Conservation (phyloP, 2,797 vertebrate genomes). For the Apodemus agrarius region DNA sequence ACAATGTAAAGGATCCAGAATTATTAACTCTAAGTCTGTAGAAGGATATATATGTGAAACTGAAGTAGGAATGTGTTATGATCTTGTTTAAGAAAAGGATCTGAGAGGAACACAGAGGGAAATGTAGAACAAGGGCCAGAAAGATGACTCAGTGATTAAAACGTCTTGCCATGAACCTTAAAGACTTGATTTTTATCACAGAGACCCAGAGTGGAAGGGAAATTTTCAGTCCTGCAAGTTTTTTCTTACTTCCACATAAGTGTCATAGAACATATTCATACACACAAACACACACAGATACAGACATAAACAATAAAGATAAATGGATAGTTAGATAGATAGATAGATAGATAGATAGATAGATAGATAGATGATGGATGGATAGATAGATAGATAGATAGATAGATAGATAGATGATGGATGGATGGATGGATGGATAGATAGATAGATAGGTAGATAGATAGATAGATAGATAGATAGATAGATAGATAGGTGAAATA, state of each 20-base stretch:
- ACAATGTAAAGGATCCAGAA: not conserved
- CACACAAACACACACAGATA: not conserved
- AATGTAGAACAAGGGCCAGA: not conserved
- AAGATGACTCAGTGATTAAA: not conserved
- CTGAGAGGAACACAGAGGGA: not conserved
- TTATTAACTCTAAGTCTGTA: not conserved
- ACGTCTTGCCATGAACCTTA: not conserved
- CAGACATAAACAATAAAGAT: not conserved
- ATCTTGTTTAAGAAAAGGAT: not conserved
- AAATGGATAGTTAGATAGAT: not conserved
- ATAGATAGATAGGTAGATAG: not conserved
- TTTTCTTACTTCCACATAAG: not conserved
- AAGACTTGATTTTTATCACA: not conserved
- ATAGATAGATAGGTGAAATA: not conserved
- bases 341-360: no score
- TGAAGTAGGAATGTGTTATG: not conserved
- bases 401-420: no score
- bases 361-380: no score
- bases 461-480: not conserved
- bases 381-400: no score
- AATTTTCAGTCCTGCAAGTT: not conserved
- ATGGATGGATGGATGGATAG: no score
- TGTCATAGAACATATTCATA: no score
- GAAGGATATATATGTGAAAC: not conserved
- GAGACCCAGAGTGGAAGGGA: not conserved